A percentile compares a stretch with the other conserved stretches of the same genome.
Conservation (phyloP, 2,797 vertebrate genomes). For the Schizothorax lantsangensis region DNA sequence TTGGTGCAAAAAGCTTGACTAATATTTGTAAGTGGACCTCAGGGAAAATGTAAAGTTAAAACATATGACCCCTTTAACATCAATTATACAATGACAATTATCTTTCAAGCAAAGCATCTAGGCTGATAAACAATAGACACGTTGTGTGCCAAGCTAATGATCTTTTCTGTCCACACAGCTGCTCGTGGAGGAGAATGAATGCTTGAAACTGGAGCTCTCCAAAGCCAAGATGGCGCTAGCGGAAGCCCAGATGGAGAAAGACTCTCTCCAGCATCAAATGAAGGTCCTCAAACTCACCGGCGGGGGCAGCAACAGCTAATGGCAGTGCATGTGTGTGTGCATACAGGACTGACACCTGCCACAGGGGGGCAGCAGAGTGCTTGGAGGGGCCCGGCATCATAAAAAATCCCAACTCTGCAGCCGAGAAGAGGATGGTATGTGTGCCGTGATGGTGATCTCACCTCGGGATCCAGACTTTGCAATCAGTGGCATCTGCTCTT, state of each 20-base stretch:
- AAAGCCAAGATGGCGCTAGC: conserved; percentile 94
- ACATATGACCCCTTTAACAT: neutral
- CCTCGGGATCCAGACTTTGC: conserved; percentile 11
- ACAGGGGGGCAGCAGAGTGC: conserved; percentile 42
- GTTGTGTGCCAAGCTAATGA: conserved; percentile 22
- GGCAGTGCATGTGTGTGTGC: neutral
- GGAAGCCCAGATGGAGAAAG: conserved; percentile 93
- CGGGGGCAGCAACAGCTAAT: conserved; percentile 72
- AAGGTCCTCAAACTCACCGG: conserved; percentile 84
- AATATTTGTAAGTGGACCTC: neutral
- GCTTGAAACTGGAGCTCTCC: conserved; percentile 91
- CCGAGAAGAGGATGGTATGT: conserved; percentile 11
- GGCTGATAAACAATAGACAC: neutral
- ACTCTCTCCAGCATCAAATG: conserved; percentile 88
- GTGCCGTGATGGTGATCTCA: neutral
- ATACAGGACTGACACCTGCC: conserved; percentile 33
- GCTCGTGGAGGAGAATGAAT: conserved; percentile 95
- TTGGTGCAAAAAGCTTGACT: neutral
- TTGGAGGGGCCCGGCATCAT: conserved; percentile 13
- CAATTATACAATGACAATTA: neutral
- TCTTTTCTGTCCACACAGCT: conserved; percentile 68
- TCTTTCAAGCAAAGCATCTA: neutral
- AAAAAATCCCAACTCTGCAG: neutral
- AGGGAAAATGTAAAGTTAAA: neutral
- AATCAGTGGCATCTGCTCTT: conserved; percentile 1